These are phyloP conservation scores for Vanessa tameamea DNA, from an alignment of 1,140 invertebrate genomes.

Conservation along the genomic window DNA sequence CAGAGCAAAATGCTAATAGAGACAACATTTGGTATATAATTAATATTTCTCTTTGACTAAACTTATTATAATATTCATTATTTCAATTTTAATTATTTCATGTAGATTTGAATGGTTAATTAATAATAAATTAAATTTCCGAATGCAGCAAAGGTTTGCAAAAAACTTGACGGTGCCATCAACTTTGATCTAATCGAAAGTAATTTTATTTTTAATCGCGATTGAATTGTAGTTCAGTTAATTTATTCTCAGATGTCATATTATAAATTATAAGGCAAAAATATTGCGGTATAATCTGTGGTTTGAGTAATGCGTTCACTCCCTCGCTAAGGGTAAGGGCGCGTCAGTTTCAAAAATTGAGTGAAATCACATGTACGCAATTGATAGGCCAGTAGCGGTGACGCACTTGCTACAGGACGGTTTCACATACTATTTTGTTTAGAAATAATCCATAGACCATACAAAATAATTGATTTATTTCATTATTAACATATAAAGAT, in stretches of 20 bases:
- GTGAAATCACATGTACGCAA: constrained; percentile 78
- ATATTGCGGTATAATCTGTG: constrained; percentile 56
- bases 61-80: neutral
- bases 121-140: constrained; percentile 8
- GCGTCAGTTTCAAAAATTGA: constrained; percentile 79
- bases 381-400: constrained; percentile 61
- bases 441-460: neutral
- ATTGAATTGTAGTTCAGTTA: constrained; percentile 22
- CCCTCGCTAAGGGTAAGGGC: constrained; percentile 59
- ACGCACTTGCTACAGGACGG: constrained; percentile 14
- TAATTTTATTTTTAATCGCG: constrained; percentile 31
- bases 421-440: neutral
- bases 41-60: constrained; percentile 4
- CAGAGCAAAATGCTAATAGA: constrained; percentile 65
- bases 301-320: constrained; percentile 63
- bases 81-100: neutral
- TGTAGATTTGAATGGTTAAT: neutral
- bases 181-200: neutral
- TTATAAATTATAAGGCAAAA: constrained; percentile 41
- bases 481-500: too few relatives aligned
- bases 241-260: constrained; percentile 37
- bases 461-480: too few relatives aligned
- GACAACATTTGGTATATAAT: constrained; percentile 48
- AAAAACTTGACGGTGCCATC: neutral
- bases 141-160: neutral